Evolutionary conservation across 2,888 invertebrate genomes (phyloP).

Genomic region (Erebia palarica): DNA sequence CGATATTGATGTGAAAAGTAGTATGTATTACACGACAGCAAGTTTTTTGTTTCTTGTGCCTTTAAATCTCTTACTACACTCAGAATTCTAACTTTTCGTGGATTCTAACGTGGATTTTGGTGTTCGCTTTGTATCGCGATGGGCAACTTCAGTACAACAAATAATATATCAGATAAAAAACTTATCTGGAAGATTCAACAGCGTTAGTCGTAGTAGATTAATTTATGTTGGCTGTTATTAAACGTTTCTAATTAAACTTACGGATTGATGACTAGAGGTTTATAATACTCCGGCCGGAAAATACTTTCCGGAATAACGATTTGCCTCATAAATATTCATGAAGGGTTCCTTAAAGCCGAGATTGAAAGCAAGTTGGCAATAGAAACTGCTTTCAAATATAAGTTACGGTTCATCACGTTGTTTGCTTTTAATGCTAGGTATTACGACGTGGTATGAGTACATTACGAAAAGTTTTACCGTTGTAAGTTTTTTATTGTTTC

Average conservation of each 20-base stretch:
- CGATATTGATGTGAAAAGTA: no score
- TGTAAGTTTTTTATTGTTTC: not conserved
- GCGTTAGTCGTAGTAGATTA: not conserved
- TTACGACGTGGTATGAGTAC: not conserved
- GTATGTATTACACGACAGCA: no score
- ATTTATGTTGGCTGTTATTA: slow-evolving; percentile 7
- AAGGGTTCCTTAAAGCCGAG: not conserved
- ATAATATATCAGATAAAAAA: not conserved
- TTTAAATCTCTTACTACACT: no score
- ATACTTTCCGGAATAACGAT: slow-evolving; percentile 6
- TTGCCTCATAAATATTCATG: slow-evolving; percentile 15
- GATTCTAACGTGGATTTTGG: no score
- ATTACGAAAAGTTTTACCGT: slow-evolving; percentile 3
- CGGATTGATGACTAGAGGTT: slow-evolving; percentile 8
- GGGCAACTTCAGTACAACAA: not conserved
- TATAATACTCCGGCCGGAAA: not conserved
- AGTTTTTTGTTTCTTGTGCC: no score
- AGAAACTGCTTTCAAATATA: slow-evolving; percentile 10
- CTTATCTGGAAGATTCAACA: not conserved
- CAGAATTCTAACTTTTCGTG: no score
- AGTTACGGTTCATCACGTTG: not conserved
- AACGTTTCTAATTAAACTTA: slow-evolving; percentile 13
- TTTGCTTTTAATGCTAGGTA: not conserved
- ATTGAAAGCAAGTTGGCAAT: slow-evolving; percentile 7
- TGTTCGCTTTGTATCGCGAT: not conserved